Percentiles rank a stretch among this genome's conserved stretches.
Evolutionary conservation across 1,140 invertebrate genomes (phyloP).

Genomic region (Brachionus paranguensis): DNA sequence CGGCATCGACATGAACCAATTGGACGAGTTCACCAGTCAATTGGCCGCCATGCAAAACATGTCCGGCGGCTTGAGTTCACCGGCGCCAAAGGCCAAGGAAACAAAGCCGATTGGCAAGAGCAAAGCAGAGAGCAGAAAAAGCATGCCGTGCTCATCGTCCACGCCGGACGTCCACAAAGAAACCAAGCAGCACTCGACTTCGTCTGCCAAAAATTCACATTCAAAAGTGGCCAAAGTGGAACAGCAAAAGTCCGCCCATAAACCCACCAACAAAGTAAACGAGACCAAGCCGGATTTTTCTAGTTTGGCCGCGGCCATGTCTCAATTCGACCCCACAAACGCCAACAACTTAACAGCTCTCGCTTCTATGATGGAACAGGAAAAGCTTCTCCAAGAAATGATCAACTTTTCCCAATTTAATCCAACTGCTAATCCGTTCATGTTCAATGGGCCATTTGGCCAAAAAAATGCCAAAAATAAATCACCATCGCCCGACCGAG

Average conservation of each 20-base stretch:
- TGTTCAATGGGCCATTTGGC: neutral
- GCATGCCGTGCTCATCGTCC: neutral
- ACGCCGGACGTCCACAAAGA: neutral
- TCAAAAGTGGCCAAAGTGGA: neutral
- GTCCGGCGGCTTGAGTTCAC: neutral
- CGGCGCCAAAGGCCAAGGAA: neutral
- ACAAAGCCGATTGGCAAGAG: neutral
- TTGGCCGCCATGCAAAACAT: constrained; percentile 16
- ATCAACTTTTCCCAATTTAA: constrained; percentile 32
- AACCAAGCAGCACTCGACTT: neutral
- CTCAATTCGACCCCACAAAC: constrained; percentile 29
- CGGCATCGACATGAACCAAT: neutral
- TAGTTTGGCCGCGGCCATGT: neutral
- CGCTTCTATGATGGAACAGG: constrained; percentile 23
- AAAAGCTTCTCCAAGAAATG: constrained; percentile 37
- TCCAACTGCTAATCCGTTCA: neutral
- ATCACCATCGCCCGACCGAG: constrained; percentile 33
- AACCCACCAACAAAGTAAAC: neutral
- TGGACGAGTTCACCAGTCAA: constrained; percentile 13
- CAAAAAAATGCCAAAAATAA: constrained; percentile 8
- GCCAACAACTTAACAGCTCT: neutral
- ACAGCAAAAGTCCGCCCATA: neutral
- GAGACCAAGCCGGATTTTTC: neutral
- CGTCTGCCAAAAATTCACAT: neutral
- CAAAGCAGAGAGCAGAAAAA: neutral